Conservation (phyloP, 1,140 invertebrate genomes). For the Anastrepha obliqua region DNA sequence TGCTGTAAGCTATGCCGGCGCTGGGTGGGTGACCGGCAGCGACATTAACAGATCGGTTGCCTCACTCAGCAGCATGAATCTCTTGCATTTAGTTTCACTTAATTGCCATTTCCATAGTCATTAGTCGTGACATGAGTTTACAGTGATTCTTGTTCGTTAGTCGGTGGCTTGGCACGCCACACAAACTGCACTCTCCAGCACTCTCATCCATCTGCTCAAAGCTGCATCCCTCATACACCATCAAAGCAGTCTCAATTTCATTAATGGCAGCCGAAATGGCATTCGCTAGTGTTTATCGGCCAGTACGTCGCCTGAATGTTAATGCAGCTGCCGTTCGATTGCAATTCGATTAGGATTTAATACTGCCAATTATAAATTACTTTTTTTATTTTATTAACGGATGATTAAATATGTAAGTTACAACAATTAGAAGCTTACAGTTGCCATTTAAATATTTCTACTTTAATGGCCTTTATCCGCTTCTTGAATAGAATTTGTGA, state of each 20-base stretch:
- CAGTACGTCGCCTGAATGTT: background rate
- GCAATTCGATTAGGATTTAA: constrained; percentile 39
- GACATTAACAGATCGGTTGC: constrained; percentile 21
- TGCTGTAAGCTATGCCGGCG: background rate
- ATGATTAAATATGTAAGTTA: constrained; percentile 4
- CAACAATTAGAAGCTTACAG: background rate
- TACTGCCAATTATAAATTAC: background rate
- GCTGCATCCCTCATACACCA: background rate
- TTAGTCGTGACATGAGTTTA: background rate
- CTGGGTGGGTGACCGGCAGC: background rate
- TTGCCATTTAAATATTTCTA: background rate
- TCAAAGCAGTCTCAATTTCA: background rate
- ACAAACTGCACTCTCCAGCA: background rate
- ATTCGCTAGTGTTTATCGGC: background rate
- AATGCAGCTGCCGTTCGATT: background rate
- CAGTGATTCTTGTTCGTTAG: background rate
- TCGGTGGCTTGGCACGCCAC: too few relatives aligned
- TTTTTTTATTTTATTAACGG: constrained; percentile 28
- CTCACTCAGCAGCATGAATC: background rate
- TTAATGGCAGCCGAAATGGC: background rate
- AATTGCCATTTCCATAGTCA: constrained; percentile 27
- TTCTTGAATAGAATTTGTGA: background rate
- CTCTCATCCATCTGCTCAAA: background rate
- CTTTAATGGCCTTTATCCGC: background rate
- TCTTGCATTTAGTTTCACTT: constrained; percentile 28